phyloP scores from a whole-genome alignment of 1,140 invertebrate genomes.

The Anthonomus grandis region DNA sequence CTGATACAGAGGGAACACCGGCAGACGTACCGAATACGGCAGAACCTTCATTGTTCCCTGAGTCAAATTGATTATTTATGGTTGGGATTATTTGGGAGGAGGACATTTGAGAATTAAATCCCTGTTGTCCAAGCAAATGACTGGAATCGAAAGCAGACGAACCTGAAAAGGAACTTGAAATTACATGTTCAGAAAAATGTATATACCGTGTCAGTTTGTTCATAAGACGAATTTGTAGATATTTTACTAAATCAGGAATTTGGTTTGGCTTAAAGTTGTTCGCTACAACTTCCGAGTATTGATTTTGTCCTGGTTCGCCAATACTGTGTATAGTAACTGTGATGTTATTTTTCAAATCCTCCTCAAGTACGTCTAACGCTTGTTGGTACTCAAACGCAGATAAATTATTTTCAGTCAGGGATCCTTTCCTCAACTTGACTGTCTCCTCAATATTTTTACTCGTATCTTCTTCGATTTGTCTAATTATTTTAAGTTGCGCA shows the following conservation, averaged over 20 bases:
- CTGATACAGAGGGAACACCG: background rate
- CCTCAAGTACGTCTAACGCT: background rate
- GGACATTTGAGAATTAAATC: background rate
- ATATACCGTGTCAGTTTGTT: slow-evolving; percentile 5
- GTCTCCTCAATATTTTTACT: background rate
- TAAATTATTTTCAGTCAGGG: background rate
- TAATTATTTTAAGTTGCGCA: slow-evolving; percentile 6
- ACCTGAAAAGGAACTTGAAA: background rate
- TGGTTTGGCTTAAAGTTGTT: slow-evolving; percentile 11
- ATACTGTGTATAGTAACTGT: background rate
- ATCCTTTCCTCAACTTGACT: background rate
- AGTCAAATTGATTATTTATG: too few relatives aligned
- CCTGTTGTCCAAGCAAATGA: background rate
- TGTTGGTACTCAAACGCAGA: background rate
- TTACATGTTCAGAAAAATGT: background rate
- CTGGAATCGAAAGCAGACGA: background rate
- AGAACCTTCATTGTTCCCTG: background rate
- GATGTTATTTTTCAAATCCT: slow-evolving; percentile 11
- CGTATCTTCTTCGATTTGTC: slow-evolving; percentile 12
- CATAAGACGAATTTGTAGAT: slow-evolving; percentile 13
- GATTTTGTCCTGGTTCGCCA: slow-evolving; percentile 4
- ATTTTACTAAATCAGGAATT: slow-evolving; percentile 12
- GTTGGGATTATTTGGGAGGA: too few relatives aligned
- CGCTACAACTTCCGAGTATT: slow-evolving; percentile 8
- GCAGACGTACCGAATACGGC: background rate